phyloP scores from a whole-genome alignment of 2,113 vertebrate genomes.

The Thalassarche chlororhynchos region DNA sequence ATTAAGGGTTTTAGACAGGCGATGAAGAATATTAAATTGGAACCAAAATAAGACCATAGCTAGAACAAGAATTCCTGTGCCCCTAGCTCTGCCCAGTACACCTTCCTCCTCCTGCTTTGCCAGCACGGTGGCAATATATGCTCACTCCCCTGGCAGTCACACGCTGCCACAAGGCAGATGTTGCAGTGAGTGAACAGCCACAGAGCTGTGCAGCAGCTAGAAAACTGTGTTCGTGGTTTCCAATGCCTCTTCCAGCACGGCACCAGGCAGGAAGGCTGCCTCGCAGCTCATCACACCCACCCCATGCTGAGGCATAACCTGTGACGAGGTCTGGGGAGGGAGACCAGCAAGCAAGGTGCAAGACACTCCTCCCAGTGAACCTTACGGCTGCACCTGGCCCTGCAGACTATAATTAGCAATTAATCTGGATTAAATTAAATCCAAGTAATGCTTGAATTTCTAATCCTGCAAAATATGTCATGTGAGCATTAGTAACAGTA shows the following conservation, averaged over 20 bases:
- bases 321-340: neutral
- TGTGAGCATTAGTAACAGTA: neutral
- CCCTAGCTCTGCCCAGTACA: neutral
- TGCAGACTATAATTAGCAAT: neutral
- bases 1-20: neutral
- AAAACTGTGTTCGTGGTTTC: neutral
- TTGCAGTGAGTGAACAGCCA: neutral
- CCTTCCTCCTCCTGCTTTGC: neutral
- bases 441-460: neutral
- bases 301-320: neutral
- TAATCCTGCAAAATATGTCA: neutral
- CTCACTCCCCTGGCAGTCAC: neutral
- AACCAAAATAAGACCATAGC: neutral
- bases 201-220: neutral
- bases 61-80: neutral
- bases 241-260: neutral
- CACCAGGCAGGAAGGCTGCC: neutral
- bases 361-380: neutral
- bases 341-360: neutral
- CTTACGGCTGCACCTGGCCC: neutral
- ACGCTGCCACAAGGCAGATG: neutral
- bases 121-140: accelerated
- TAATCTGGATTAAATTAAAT: neutral
- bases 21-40: neutral
- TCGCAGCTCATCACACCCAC: neutral